Base-by-base conservation (phyloP, 2,888 invertebrate genomes). In the Macrophya alboannulata region DNA sequence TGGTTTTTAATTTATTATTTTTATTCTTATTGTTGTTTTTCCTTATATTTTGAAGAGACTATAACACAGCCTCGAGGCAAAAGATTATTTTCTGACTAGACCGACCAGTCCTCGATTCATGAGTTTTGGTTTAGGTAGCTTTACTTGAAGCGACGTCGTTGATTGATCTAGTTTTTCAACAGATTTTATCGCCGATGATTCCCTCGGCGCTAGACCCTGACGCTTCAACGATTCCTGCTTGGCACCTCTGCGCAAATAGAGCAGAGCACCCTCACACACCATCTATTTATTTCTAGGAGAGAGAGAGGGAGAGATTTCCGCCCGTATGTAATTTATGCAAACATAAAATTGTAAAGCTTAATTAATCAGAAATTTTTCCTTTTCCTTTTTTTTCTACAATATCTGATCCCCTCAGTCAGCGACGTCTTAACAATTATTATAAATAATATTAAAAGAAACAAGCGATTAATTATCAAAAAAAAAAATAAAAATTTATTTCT, bases 161-260 rank as follows among this genome's bases (percentile, higher is more conserved):
- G 40, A 83, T 86, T 31, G 86, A 79, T 43, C 88, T 88, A 15
- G 86, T 86, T 21, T 45, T n/a, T 59, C 89, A 89, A 65, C 43
- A 17, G 81, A 72, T 82, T 82, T 88, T 77, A 84, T 8, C 72
- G 86, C 43, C 74, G 85, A 89, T 43, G 91, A 91, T 51, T 91
- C 88, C 86, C 88, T 89, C 79, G 87, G 10, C 65, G 71, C 40
- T 25, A 68, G 85, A 81, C 76, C 87, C 74, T 90, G 90, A 85
- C 91, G 89, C 87, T 93, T 92, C 88, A 93, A 86, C 12, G 92
- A 91, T 87, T 93, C 93, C 89, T 93, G 92, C 91, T 93, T 93
- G 91, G 93, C 93, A 89, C 93, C 93, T 89, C 93, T 93, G 90
- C 86, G 87, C 86, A 89, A 90, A 90, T 88, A 91, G 86, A 90